These are phyloP conservation scores for Gambusia affinis DNA, from an alignment of 2,113 vertebrate species.

Conservation along the genomic window DNA sequence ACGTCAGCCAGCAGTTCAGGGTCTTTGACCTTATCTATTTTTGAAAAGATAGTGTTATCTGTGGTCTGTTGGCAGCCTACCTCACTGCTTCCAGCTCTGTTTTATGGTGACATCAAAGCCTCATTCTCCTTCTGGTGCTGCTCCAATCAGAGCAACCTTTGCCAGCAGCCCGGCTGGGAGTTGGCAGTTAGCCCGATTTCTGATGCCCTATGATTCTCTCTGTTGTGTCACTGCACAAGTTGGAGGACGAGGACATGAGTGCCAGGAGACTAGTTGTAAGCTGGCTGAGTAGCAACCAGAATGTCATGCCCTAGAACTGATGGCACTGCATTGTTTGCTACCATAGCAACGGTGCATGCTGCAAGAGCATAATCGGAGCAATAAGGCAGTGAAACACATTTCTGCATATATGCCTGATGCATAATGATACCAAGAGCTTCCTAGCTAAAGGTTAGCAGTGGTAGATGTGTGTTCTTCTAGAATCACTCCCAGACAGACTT, in stretches of 20 bases:
- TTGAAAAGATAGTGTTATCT: slow-evolving; percentile 61
- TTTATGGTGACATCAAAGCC: slow-evolving; percentile 61
- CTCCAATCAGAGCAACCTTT: slow-evolving; percentile 58
- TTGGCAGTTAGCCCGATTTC: slow-evolving; percentile 62
- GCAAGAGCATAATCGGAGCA: slow-evolving; percentile 42
- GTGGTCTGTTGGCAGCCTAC: slow-evolving; percentile 40
- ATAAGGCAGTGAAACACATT: slow-evolving; percentile 55
- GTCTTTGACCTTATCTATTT: slow-evolving; percentile 70
- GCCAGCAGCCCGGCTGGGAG: slow-evolving; percentile 61
- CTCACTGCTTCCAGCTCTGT: slow-evolving; percentile 55
- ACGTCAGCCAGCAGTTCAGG: slow-evolving; percentile 41
- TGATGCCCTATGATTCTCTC: slow-evolving; percentile 52
- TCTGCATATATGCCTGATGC: slow-evolving; percentile 52
- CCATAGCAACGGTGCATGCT: slow-evolving; percentile 46
- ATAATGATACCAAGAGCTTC: slow-evolving; percentile 53
- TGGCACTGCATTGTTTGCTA: slow-evolving; percentile 41
- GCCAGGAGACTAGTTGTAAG: slow-evolving; percentile 58
- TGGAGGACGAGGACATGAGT: slow-evolving; percentile 48
- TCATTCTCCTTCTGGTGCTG: slow-evolving; percentile 65
- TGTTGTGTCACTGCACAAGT: slow-evolving; percentile 58
- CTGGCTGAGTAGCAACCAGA: slow-evolving; percentile 34
- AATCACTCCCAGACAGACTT: neutral
- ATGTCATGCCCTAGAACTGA: slow-evolving; percentile 46
- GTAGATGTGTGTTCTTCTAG: slow-evolving; percentile 6
- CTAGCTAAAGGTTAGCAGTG: slow-evolving; percentile 19